Evolutionary conservation across 2,888 invertebrate genomes (phyloP).

Genomic region (Dasysyrphus tricinctus): DNA sequence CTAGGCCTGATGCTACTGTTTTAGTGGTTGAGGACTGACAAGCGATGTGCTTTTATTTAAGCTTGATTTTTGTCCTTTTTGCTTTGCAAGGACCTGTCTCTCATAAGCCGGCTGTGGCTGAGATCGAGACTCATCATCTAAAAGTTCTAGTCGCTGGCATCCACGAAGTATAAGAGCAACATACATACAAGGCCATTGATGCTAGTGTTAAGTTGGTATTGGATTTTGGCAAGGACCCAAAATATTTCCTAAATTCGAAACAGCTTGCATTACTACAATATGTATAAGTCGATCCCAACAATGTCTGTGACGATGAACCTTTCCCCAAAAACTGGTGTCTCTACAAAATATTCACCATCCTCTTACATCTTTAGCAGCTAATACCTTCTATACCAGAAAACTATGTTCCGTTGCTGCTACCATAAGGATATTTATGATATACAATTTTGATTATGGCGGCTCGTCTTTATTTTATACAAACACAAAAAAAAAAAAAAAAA

Average conservation of each 20-base stretch:
- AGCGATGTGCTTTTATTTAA: constrained; percentile 67
- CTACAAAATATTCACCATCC: constrained; percentile 15
- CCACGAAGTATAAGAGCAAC: background rate
- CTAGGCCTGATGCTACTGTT: constrained; percentile 40
- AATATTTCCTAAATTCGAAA: constrained; percentile 72
- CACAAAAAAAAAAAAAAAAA: background rate
- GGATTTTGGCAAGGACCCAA: constrained; percentile 70
- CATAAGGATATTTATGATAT: constrained; percentile 56
- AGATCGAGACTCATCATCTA: constrained; percentile 40
- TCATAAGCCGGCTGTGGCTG: constrained; percentile 4
- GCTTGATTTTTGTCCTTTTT: constrained; percentile 53
- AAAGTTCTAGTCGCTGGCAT: constrained; percentile 24
- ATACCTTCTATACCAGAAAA: constrained; percentile 16
- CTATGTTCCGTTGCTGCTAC: background rate
- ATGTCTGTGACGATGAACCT: constrained; percentile 64
- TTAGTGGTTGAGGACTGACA: constrained; percentile 60
- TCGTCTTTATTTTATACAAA: constrained; percentile 55
- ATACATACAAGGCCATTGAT: background rate
- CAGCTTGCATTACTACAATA: constrained; percentile 72
- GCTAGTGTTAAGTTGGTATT: constrained; percentile 14
- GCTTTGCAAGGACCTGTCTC: constrained; percentile 12
- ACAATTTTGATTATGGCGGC: constrained; percentile 72
- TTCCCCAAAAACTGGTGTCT: constrained; percentile 21
- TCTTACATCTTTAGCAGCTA: constrained; percentile 49
- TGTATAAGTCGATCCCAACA: constrained; percentile 49